phyloP scores from a whole-genome alignment of 2,888 invertebrate species.

The Coenonympha glycerion region DNA sequence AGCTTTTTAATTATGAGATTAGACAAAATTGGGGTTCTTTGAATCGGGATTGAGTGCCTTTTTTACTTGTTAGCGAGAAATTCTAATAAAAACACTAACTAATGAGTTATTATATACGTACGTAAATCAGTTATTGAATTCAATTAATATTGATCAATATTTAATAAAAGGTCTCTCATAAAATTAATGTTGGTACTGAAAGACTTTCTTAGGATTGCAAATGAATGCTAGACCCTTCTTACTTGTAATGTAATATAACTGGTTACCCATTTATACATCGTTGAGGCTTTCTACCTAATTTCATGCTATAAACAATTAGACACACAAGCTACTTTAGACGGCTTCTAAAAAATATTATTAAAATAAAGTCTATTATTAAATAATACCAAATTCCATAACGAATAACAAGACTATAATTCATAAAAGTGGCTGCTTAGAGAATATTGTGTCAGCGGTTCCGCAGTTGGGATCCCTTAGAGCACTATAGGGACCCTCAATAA shows the following conservation, averaged over 20 bases:
- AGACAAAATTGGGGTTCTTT: neutral
- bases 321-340: too few species aligned
- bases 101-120: neutral
- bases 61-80: neutral
- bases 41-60: neutral
- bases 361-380: too few species aligned
- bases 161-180: too few species aligned
- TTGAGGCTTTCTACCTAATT: too few species aligned
- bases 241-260: too few species aligned
- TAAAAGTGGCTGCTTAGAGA: neutral
- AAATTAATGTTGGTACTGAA: too few species aligned
- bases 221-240: too few species aligned
- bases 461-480: neutral
- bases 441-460: constrained; percentile 6
- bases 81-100: neutral
- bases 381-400: neutral
- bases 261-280: too few species aligned
- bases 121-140: too few species aligned
- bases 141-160: too few species aligned
- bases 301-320: too few species aligned
- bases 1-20: neutral
- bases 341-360: neutral
- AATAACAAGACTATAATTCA: neutral
- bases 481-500: neutral
- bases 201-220: too few species aligned